These are phyloP conservation scores for Petrocephalus schoutedeni DNA, from an alignment of 2,797 vertebrate genomes.

Conservation along the genomic window DNA sequence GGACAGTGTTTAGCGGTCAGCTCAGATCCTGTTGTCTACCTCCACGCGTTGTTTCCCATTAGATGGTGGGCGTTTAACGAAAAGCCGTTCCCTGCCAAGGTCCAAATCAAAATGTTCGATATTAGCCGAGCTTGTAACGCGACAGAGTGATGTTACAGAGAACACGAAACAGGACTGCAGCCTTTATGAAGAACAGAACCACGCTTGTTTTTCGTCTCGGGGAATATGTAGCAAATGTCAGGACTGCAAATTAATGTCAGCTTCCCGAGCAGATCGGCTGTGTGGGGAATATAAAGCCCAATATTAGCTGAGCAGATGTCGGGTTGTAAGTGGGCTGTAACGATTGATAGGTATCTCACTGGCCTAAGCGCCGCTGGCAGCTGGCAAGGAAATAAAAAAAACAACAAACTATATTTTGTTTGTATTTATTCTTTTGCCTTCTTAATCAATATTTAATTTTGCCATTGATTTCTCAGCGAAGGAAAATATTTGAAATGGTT, in stretches of 20 bases:
- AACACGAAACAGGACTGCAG: constrained; percentile 9
- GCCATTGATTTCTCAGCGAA: background rate
- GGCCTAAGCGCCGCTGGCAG: background rate
- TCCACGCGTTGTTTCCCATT: background rate
- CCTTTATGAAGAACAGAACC: constrained; percentile 10
- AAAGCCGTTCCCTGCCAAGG: background rate
- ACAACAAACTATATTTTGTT: constrained; percentile 16
- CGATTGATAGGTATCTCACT: constrained; percentile 25
- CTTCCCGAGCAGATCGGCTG: background rate
- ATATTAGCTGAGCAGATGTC: constrained; percentile 20
- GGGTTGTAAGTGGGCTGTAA: constrained; percentile 13
- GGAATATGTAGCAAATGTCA: constrained; percentile 14
- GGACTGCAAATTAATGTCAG: constrained; percentile 18
- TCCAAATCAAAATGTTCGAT: background rate
- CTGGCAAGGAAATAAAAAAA: constrained; percentile 12
- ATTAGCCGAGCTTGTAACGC: background rate
- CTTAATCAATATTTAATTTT: constrained; percentile 31
- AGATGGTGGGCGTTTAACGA: background rate
- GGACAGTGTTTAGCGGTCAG: background rate
- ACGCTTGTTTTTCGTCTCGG: background rate
- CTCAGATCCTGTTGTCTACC: background rate
- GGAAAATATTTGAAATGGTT: constrained; percentile 16
- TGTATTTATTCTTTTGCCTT: constrained; percentile 19
- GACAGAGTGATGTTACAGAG: background rate
- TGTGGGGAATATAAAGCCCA: background rate